Conservation (phyloP, 2,797 vertebrate species). For the Anabacerthia variegaticeps region DNA sequence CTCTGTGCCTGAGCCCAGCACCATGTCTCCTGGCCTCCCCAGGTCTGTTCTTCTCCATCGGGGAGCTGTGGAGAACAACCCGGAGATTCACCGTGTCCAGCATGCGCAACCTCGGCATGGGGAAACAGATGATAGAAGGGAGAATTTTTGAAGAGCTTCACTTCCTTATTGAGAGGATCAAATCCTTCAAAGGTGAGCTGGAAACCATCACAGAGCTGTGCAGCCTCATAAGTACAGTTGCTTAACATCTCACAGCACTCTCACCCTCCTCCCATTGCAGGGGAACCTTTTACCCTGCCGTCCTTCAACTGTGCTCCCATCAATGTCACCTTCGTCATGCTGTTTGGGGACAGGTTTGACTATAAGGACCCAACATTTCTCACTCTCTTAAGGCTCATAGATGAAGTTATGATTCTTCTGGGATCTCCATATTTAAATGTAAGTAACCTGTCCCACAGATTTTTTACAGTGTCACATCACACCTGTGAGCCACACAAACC, state of each 20-base stretch:
- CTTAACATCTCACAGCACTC: neutral
- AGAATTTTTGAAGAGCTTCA: slow-evolving; percentile 71
- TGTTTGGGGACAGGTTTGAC: slow-evolving; percentile 76
- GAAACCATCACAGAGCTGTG: rapidly evolving
- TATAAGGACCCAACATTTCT: slow-evolving; percentile 71
- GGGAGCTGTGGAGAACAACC: slow-evolving; percentile 70
- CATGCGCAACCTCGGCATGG: slow-evolving; percentile 76
- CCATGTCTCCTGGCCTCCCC: neutral
- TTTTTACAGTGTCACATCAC: neutral
- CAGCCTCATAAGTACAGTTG: neutral
- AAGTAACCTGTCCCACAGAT: neutral
- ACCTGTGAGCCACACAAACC: neutral
- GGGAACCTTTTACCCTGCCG: slow-evolving; percentile 69
- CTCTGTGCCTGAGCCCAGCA: neutral
- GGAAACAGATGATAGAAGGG: slow-evolving; percentile 43
- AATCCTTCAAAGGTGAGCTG: slow-evolving; percentile 70
- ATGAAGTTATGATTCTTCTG: slow-evolving; percentile 77
- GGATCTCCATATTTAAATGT: slow-evolving; percentile 73
- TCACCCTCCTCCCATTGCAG: neutral
- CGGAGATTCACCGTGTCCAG: slow-evolving; percentile 71
- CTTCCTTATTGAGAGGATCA: slow-evolving; percentile 63
- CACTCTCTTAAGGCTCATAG: slow-evolving; percentile 74
- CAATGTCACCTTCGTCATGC: slow-evolving; percentile 72
- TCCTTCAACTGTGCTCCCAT: slow-evolving; percentile 74
- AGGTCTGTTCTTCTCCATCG: slow-evolving; percentile 79